Evolutionary conservation across 2,888 invertebrate species (phyloP), one percentile per base, ranked within the genome.

Genomic region (Creontiades dilutus): DNA sequence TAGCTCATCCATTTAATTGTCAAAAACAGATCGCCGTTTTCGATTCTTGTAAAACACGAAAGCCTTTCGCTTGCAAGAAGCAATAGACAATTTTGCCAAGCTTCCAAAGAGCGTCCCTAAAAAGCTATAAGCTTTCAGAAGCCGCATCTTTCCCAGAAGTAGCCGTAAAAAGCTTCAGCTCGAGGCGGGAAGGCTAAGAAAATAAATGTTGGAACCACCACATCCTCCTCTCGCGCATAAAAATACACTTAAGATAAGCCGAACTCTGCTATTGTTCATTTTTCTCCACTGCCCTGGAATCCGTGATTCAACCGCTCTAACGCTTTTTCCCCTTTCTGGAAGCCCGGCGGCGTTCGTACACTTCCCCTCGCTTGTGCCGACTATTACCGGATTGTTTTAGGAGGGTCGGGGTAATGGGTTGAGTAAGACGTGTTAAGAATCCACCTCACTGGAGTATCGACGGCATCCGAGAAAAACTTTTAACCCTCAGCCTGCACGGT

Each of bases 181-280:
- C n/a, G 57, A 57, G n/a, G 13, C 14, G 57, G 7, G 57, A 16
- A n/a, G 57, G 57, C n/a, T 57, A 16, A 0, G 16, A 57, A 52
- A 52, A 52, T 12, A 52, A 52, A 57, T 57, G 57, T 57, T 57
- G n/a, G 57, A 57, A 57, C 57, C 57, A 7, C 52, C 52, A 52
- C n/a, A n/a, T n/a, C 19, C 57, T 57, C 57, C 5, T 57, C 57
- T n/a, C 16, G 16, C 19, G 57, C 57, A n/a, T 57, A 57, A 57
- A 57, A 57, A 57, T 57, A 57, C 57, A 57, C 57, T 57, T 57
- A 57, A 57, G 57, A 57, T 57, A 57, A 57, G 57, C 57, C 57
- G 16, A 57, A 57, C 57, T 57, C n/a, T 57, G 57, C 57, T 57
- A 57, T 57, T 57, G 57, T 57, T 57, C 57, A 57, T 57, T 57